Base-by-base conservation (phyloP, 2,797 vertebrate genomes). In the Novumbra hubbsi region DNA sequence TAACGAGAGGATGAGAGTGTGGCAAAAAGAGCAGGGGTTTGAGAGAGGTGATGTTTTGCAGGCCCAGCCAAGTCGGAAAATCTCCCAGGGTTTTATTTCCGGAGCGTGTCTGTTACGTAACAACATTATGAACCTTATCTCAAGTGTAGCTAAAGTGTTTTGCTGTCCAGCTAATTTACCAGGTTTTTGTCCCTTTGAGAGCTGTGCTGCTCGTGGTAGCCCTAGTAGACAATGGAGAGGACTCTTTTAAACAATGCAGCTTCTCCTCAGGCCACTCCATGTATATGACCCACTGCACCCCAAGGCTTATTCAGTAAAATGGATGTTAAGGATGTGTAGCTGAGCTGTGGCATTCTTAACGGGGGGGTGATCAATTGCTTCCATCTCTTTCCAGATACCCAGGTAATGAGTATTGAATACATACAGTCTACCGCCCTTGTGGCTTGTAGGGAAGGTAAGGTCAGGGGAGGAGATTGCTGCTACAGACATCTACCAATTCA, bases 401-500 rank as follows among this genome's bases (percentile, higher is more conserved):
- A 63, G 28, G 24, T 24, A 63, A 63, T 30, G 27, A 63, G 60
- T 63, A 63, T 63, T 63, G 60, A 63, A 63, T 24, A 63, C 60
- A 16, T 32, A 30, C 63, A 32, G 63, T 16, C 63, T 64, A 16
- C 16, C 28, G 34, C 63, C 63, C 28, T 30, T 7, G 27, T 9
- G 27, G 62, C 27, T 19, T 64, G 14, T 30, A 19, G 62, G 30
- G 16, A 17, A 30, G 15, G 7, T 28, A 38, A 38, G 34, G 34
- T 4, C 34, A 2, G 4, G 8, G 28, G 62, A 32, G 7, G 62
- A 30, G 62, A 32, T 21, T 64, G 62, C 3, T 64, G 62, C 30
- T 64, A 83, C 30, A 79, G 86, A 88, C 77, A 73, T 11, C 19
- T 81, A 84, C 80, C 84, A 86, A 60, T 85, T 91, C 87, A 87